Evolutionary conservation across 92 coral and sea anemone species (phyloP).

Genomic region (Actinernus sp.): DNA sequence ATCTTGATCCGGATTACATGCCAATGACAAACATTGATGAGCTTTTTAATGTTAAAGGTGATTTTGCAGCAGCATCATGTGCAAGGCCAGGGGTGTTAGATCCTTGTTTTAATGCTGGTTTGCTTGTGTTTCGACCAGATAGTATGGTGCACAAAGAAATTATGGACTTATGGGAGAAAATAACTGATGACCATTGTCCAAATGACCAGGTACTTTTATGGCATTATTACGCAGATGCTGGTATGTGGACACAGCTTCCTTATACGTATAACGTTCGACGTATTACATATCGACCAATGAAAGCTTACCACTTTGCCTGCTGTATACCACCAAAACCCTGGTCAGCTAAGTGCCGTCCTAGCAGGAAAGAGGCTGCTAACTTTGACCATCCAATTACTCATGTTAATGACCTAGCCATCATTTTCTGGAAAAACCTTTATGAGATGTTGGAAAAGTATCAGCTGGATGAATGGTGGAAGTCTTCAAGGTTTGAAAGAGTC

Average conservation of each 20-base stretch:
- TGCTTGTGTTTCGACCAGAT: slow-evolving; percentile 79
- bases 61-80: slow-evolving; percentile 87
- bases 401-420: slow-evolving; percentile 43
- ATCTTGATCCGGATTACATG: slow-evolving; percentile 92
- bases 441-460: slow-evolving; percentile 53
- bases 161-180: slow-evolving; percentile 56
- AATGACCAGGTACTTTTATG: slow-evolving; percentile 79
- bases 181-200: slow-evolving; percentile 59
- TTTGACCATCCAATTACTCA: slow-evolving; percentile 55
- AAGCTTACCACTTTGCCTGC: slow-evolving; percentile 80
- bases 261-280: slow-evolving; percentile 63
- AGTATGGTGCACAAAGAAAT: slow-evolving; percentile 26
- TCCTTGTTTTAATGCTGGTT: slow-evolving; percentile 94
- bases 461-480: slow-evolving; percentile 83
- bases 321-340: slow-evolving; percentile 77
- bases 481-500: slow-evolving; percentile 49
- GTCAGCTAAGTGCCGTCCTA: slow-evolving; percentile 76
- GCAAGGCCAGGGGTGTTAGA: slow-evolving; percentile 87
- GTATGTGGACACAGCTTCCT: slow-evolving; percentile 46
- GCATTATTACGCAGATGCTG: slow-evolving; percentile 72
- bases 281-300: slow-evolving; percentile 66
- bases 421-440: slow-evolving; percentile 91
- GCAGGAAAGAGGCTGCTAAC: slow-evolving; percentile 54
- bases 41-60: slow-evolving; percentile 74
- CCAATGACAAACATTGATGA: slow-evolving; percentile 90